Percentiles rank a stretch among this genome's conserved stretches.
Evolutionary conservation across 1,140 invertebrate genomes (phyloP).

Genomic region (Acromyrmex echinatior): DNA sequence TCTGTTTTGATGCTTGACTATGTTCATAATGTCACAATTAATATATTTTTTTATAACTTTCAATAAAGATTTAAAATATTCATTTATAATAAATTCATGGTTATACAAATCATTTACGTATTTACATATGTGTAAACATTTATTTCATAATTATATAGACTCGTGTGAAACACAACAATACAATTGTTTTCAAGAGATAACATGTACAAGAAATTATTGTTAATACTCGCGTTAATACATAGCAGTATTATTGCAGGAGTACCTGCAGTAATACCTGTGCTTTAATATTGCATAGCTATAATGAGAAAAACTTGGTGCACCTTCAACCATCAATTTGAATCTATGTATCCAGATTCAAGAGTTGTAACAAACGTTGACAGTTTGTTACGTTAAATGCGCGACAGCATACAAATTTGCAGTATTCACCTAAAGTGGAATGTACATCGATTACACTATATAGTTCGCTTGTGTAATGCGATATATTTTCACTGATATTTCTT

Average conservation of each 20-base stretch:
- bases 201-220: constrained; percentile 69
- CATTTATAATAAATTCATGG: constrained; percentile 10
- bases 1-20: constrained; percentile 28
- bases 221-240: constrained; percentile 63
- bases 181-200: constrained; percentile 66
- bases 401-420: constrained; percentile 64
- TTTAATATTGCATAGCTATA: constrained; percentile 35
- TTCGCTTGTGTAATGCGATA: constrained; percentile 45
- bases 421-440: constrained; percentile 70
- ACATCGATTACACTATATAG: constrained; percentile 62
- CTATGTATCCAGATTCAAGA: constrained; percentile 21
- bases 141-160: constrained; percentile 71
- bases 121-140: constrained; percentile 67
- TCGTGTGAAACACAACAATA: constrained; percentile 72
- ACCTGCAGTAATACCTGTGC: constrained; percentile 24
- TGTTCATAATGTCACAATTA: background rate
- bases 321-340: constrained; percentile 21
- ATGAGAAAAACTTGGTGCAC: constrained; percentile 38
- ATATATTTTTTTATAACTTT: constrained; percentile 57
- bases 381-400: constrained; percentile 68
- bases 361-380: constrained; percentile 64
- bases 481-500: constrained; percentile 87
- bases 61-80: constrained; percentile 62
- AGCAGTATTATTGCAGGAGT: constrained; percentile 25
- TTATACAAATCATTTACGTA: constrained; percentile 39